Evolutionary conservation across 92 coral and sea anemone genomes (phyloP).

Genomic region (Palythoa heliodiscus): DNA sequence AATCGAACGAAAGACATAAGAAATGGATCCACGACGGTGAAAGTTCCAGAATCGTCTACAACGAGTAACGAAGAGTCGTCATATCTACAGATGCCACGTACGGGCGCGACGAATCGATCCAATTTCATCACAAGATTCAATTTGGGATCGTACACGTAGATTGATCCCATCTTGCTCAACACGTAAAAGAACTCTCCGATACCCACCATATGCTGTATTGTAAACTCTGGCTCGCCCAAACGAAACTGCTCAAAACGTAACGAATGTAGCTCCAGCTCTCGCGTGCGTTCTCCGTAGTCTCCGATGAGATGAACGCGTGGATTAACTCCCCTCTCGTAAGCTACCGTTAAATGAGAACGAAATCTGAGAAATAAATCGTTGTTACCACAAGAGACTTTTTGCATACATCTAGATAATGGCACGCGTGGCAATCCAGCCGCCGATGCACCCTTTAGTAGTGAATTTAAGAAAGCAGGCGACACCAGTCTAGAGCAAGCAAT

Average conservation of each 20-base stretch:
- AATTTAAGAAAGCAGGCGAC: neutral
- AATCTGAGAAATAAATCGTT: neutral
- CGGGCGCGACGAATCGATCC: neutral
- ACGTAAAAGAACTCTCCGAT: neutral
- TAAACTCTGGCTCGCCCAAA: neutral
- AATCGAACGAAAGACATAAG: neutral
- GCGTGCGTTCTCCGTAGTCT: neutral
- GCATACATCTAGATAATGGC: neutral
- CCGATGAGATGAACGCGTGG: neutral
- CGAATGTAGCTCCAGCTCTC: neutral
- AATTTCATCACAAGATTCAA: neutral
- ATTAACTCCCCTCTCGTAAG: neutral
- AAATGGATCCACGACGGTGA: neutral
- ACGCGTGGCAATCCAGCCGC: neutral
- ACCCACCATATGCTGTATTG: neutral
- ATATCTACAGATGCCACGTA: neutral
- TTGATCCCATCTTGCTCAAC: neutral
- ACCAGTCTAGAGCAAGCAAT: neutral
- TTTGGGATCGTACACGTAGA: neutral
- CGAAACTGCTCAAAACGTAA: neutral
- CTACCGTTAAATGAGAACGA: neutral
- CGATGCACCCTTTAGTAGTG: neutral
- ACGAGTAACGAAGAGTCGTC: neutral
- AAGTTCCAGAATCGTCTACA: neutral
- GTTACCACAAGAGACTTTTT: neutral